Evolutionary conservation across 2,113 vertebrate species (phyloP), one percentile per base, ranked within the genome.

Genomic region (Caranx melampygus): DNA sequence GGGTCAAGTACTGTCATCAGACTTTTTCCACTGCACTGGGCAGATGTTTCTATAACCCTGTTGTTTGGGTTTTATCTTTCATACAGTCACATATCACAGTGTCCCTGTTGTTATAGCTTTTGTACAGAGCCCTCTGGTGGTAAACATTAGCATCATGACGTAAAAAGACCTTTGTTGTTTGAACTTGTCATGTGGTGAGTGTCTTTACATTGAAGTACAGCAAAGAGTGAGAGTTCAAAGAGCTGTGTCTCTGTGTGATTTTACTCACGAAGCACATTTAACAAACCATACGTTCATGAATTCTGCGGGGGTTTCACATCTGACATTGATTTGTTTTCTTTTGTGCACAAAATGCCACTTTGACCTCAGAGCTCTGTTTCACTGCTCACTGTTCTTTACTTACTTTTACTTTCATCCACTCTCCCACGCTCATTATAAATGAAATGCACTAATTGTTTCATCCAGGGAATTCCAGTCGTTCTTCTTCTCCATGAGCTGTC

Each of bases 401-500:
- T 11, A 44, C 9, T 12, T 44, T 44, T 44, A 44, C 42, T 44
- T 44, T 44, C 8, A 44, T 44, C 42, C 2, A 8, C 11, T 11
- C 10, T 3, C 42, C 42, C 42, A 2, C 44, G 7, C 35, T 37
- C 35, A 37, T 37, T 7, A 3, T 37, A 37, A 37, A 37, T 37
- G 35, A 37, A 37, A 37, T 37, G 35, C 35, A 7, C 35, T 37
- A 37, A 37, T 26, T 65, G 47, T 84, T 91, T 83, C 67, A 60
- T 85, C 52, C 62, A 98, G 97, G 94, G 90, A 40, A 81, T 88
- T n/a, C 96, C 96, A 58, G 89, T 69, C 0, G 92, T 98, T 72
- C 67, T 97, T 33, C 94, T 98, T 45, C 95, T 95, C 54, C 97
- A 98, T 76, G 91, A 97, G 89, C 82, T 97, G 83, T 88, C 92